Evolutionary conservation across 2,113 vertebrate species (phyloP).

Genomic region (Ammodytes dubius): DNA sequence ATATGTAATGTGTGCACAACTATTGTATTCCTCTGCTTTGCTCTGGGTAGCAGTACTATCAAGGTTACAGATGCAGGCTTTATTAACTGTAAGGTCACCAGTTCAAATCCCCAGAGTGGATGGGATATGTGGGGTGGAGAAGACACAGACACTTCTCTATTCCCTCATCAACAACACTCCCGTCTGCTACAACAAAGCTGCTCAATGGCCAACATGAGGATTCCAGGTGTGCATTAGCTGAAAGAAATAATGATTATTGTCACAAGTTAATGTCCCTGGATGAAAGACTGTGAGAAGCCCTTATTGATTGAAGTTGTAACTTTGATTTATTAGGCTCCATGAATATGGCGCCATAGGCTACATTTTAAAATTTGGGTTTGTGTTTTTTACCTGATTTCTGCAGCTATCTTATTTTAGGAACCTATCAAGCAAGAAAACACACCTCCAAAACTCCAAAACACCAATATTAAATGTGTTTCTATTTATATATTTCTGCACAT

Average conservation of each 20-base stretch:
- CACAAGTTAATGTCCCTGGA: background rate
- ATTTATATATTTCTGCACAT: background rate
- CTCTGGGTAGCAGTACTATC: conserved; percentile 19
- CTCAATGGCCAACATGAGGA: conserved; percentile 17
- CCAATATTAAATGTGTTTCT: background rate
- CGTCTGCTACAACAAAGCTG: conserved; percentile 38
- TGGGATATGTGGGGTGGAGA: conserved; percentile 33
- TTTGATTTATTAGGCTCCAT: background rate
- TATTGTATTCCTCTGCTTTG: conserved; percentile 23
- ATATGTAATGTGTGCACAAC: background rate
- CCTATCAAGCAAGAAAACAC: background rate
- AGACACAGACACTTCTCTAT: conserved; percentile 10
- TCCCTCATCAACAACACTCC: conserved; percentile 34
- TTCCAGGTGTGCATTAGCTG: conserved; percentile 21
- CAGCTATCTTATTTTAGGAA: too few species aligned
- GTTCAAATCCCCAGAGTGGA: conserved; percentile 36
- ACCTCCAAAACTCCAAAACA: background rate
- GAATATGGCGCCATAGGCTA: background rate
- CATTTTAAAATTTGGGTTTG: background rate
- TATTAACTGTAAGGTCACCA: conserved; percentile 27
- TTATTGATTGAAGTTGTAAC: too few species aligned
- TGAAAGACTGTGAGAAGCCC: background rate
- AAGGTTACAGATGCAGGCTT: conserved; percentile 17
- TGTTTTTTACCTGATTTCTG: background rate
- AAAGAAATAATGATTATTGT: background rate